Conservation (phyloP, 2,888 invertebrate species). For the Caenorhabditis sp. region DNA sequence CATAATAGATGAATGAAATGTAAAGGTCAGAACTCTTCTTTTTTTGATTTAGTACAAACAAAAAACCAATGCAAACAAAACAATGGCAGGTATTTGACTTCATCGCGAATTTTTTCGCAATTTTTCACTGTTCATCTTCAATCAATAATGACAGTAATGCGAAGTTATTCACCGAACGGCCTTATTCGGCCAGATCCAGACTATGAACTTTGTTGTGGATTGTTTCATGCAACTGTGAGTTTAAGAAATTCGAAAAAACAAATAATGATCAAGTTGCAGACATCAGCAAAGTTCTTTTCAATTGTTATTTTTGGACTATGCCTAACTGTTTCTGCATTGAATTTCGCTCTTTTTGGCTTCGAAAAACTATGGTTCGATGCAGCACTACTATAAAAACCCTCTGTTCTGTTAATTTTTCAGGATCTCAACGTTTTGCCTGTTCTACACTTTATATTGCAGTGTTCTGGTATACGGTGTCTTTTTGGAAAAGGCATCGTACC, state of each 20-base stretch:
- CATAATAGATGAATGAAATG: background rate
- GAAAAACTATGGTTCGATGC: slow-evolving; percentile 19
- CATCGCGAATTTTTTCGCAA: background rate
- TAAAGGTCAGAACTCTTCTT: background rate
- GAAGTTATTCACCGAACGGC: slow-evolving; percentile 42
- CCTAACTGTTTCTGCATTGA: slow-evolving; percentile 27
- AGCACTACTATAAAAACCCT: no score
- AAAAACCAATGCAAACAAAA: slow-evolving; percentile 3
- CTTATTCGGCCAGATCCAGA: slow-evolving; percentile 34
- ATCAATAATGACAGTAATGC: slow-evolving; percentile 11
- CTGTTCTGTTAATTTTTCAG: slow-evolving; percentile 8
- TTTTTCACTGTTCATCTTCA: background rate
- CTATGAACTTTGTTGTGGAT: slow-evolving; percentile 36
- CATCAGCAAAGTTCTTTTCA: slow-evolving; percentile 38
- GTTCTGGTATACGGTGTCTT: slow-evolving; percentile 33
- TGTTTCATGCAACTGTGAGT: slow-evolving; percentile 33
- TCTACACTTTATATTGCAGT: slow-evolving; percentile 31
- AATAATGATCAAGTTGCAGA: slow-evolving; percentile 13
- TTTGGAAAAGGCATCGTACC: slow-evolving; percentile 28
- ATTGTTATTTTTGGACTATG: slow-evolving; percentile 28
- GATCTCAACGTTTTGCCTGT: slow-evolving; percentile 31
- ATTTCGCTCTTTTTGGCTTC: slow-evolving; percentile 26
- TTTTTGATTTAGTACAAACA: no score
- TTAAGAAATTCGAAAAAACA: background rate
- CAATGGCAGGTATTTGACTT: background rate